Evolutionary conservation across 2,113 vertebrate species (phyloP).

Genomic region (Sphaerodactylus townsendi): DNA sequence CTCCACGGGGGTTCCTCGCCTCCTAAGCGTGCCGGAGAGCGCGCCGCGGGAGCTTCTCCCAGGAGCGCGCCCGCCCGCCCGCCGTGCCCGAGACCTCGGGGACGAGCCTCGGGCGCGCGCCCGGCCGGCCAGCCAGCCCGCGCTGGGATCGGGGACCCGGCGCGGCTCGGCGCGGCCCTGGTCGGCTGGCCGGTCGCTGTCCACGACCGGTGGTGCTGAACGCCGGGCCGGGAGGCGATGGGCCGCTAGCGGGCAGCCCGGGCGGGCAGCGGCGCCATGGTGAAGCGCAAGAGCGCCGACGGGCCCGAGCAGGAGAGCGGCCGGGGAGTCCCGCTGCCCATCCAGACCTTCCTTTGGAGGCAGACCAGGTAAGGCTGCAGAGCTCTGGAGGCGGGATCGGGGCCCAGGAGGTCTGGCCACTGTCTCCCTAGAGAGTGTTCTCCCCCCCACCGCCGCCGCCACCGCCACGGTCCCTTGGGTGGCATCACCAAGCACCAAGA

Average conservation of each 20-base stretch:
- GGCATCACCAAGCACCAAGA: not conserved
- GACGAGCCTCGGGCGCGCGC: too few species aligned
- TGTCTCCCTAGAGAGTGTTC: not conserved
- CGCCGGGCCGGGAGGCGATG: not conserved
- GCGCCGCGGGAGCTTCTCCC: too few species aligned
- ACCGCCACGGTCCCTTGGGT: too few species aligned
- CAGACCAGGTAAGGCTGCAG: slow-evolving; percentile 89
- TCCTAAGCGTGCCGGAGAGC: too few species aligned
- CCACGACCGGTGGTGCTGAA: too few species aligned
- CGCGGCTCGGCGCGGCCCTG: slow-evolving; percentile 25
- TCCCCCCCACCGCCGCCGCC: too few species aligned
- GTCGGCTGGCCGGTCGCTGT: too few species aligned
- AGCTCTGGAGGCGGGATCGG: not conserved
- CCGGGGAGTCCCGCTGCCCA: slow-evolving; percentile 93
- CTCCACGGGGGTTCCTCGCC: too few species aligned
- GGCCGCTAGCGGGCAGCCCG: slow-evolving; percentile 28
- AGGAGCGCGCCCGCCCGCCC: too few species aligned
- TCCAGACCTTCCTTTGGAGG: slow-evolving; percentile 98
- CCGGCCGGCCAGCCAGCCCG: too few species aligned
- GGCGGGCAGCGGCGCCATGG: slow-evolving; percentile 79
- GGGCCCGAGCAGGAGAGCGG: slow-evolving; percentile 91
- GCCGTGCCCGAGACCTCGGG: too few species aligned
- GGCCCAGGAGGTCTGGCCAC: not conserved
- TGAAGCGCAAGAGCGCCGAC: slow-evolving; percentile 97
- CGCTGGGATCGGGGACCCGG: too few species aligned